Evolutionary conservation across 2,888 invertebrate species (phyloP).

Genomic region (Eumacrocentrus americanus): DNA sequence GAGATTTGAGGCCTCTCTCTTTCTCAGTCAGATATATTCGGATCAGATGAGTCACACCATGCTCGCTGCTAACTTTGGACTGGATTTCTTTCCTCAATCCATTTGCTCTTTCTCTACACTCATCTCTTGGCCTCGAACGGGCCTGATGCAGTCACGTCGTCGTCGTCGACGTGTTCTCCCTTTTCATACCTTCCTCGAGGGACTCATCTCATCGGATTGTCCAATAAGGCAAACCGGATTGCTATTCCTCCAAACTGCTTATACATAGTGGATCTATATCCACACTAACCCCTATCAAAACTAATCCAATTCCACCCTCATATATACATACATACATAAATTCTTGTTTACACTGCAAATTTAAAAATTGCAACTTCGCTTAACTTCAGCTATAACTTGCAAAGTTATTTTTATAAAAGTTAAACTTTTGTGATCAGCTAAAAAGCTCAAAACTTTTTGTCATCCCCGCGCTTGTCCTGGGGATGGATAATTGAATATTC

Average conservation of each 20-base stretch:
- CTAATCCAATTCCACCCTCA: background rate
- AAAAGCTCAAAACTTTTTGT: background rate
- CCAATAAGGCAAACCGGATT: constrained; percentile 9
- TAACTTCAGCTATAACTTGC: background rate
- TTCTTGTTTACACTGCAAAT: background rate
- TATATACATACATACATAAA: background rate
- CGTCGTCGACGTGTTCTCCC: background rate
- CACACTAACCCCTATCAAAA: background rate
- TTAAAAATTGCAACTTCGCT: too few species aligned
- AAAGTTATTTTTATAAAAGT: background rate
- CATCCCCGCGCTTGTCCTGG: background rate
- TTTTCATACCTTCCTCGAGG: constrained; percentile 7
- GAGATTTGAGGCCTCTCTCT: background rate
- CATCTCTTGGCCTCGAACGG: background rate
- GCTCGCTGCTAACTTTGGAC: constrained; percentile 20
- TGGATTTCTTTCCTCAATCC: constrained; percentile 13
- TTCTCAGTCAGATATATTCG: constrained; percentile 16
- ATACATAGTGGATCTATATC: constrained; percentile 6
- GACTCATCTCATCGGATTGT: constrained; percentile 10
- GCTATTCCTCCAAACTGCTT: constrained; percentile 2
- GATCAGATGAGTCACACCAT: constrained; percentile 20
- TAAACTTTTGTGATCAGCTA: background rate
- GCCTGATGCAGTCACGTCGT: too few species aligned
- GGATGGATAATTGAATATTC: constrained; percentile 16
- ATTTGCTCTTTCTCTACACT: background rate